Conservation (phyloP, 2,797 vertebrate genomes). For the Sebastes iracundus region DNA sequence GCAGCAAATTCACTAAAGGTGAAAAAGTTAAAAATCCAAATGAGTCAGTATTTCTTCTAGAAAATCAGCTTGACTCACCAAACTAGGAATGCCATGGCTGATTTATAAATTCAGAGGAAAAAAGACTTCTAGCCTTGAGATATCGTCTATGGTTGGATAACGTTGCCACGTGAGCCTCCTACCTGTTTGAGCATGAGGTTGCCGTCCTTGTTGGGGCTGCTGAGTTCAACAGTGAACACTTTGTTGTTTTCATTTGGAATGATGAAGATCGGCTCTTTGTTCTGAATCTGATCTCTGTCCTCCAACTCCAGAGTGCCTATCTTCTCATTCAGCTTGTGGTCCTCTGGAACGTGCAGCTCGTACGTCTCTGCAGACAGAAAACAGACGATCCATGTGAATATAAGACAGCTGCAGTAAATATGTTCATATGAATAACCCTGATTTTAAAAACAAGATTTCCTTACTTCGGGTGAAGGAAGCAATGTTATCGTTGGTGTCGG, state of each 20-base stretch:
- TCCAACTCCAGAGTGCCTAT: slow-evolving; percentile 85
- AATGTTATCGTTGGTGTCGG: slow-evolving; percentile 92
- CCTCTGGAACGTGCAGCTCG: slow-evolving; percentile 85
- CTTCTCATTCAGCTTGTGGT: slow-evolving; percentile 79
- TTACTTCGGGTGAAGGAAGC: slow-evolving; percentile 86
- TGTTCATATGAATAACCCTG: neutral
- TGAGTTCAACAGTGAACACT: slow-evolving; percentile 81
- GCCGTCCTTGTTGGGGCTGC: slow-evolving; percentile 84
- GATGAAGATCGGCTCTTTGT: slow-evolving; percentile 88
- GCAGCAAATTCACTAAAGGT: neutral
- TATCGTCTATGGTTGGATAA: neutral
- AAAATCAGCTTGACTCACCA: too few relatives aligned
- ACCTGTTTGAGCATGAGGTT: slow-evolving; percentile 90
- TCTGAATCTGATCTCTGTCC: slow-evolving; percentile 89
- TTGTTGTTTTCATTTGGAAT: slow-evolving; percentile 59
- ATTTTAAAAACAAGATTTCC: neutral
- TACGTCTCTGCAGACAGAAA: slow-evolving; percentile 77
- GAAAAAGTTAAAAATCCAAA: neutral
- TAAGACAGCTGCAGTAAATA: neutral
- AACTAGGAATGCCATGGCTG: too few relatives aligned
- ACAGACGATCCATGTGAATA: neutral
- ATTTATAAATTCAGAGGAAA: too few relatives aligned
- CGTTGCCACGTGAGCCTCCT: neutral
- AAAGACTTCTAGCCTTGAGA: neutral
- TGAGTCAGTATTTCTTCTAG: neutral